Conservation (phyloP, 2,113 vertebrate species). For the Megaleporinus macrocephalus region DNA sequence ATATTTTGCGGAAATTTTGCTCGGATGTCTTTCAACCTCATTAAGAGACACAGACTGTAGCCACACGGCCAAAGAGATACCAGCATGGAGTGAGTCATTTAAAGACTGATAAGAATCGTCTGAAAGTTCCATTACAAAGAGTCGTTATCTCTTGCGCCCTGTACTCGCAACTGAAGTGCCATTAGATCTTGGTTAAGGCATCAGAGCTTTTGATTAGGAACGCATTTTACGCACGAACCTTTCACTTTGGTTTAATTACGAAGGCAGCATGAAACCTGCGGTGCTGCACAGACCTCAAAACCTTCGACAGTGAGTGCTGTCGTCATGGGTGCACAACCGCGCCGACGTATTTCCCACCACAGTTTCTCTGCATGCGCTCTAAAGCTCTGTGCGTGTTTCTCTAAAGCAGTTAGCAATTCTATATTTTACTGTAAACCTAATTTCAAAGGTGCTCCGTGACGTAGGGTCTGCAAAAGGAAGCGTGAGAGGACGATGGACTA, state of each 20-base stretch:
- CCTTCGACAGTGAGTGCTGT: not conserved
- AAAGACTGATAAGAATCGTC: not conserved
- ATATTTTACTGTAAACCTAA: too few species aligned
- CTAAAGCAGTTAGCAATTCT: too few species aligned
- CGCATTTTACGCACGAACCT: not conserved
- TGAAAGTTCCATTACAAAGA: not conserved
- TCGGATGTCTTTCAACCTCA: not conserved
- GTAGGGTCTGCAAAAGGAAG: too few species aligned
- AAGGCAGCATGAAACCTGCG: not conserved
- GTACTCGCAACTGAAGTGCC: not conserved
- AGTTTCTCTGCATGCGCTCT: not conserved
- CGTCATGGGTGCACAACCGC: not conserved
- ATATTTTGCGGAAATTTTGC: not conserved
- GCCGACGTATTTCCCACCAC: not conserved
- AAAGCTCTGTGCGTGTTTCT: too few species aligned
- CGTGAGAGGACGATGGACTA: not conserved
- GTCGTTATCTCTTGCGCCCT: not conserved
- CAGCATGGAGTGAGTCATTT: not conserved
- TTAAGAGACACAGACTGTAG: not conserved
- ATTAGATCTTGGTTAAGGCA: not conserved
- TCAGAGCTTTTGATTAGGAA: not conserved
- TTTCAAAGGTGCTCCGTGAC: too few species aligned
- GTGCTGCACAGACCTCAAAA: not conserved
- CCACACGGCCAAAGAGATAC: not conserved
- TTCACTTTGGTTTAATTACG: not conserved